Conservation (phyloP, 2,888 invertebrate species). For the Criorhina ranunculi region DNA sequence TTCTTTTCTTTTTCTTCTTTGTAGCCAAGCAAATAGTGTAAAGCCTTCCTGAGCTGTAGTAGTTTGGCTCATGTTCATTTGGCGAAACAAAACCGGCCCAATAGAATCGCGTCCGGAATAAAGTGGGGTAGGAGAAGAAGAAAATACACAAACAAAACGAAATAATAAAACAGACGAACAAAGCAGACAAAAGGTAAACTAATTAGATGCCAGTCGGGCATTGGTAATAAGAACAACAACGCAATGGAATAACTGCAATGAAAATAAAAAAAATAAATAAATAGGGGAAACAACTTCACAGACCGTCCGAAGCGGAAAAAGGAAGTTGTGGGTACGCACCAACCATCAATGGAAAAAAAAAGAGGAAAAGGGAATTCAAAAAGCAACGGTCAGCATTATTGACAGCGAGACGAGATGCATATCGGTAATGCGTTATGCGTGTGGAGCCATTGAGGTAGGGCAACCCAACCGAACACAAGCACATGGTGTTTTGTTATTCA, state of each 20-base stretch:
- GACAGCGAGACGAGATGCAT: conserved; percentile 50
- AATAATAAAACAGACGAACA: conserved; percentile 31
- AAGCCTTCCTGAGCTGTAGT: conserved; percentile 7
- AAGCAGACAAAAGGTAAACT: conserved; percentile 62
- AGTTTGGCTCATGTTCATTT: conserved; percentile 54
- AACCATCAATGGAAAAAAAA: conserved; percentile 49
- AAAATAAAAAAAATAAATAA: conserved; percentile 16
- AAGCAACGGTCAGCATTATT: conserved; percentile 35
- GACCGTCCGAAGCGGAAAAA: conserved; percentile 62
- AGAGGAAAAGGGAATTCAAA: background rate
- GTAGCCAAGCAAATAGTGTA: conserved; percentile 5
- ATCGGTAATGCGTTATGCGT: conserved; percentile 51
- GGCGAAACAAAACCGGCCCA: conserved; percentile 67
- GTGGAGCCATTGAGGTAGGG: conserved; percentile 40
- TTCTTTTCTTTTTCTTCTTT: conserved; percentile 3
- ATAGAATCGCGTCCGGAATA: conserved; percentile 34
- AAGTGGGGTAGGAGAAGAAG: conserved; percentile 8
- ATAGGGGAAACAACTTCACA: conserved; percentile 23
- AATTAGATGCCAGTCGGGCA: conserved; percentile 66
- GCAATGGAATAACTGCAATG: conserved; percentile 47
- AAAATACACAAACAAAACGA: conserved; percentile 25
- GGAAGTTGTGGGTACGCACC: conserved; percentile 73
- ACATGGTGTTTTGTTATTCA: conserved; percentile 30
- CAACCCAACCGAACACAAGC: conserved; percentile 14
- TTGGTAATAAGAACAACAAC: conserved; percentile 58